Evolutionary conservation across 1,140 invertebrate species (phyloP), one percentile per base, ranked within the genome.

Genomic region (Heliconius hewitsoni): DNA sequence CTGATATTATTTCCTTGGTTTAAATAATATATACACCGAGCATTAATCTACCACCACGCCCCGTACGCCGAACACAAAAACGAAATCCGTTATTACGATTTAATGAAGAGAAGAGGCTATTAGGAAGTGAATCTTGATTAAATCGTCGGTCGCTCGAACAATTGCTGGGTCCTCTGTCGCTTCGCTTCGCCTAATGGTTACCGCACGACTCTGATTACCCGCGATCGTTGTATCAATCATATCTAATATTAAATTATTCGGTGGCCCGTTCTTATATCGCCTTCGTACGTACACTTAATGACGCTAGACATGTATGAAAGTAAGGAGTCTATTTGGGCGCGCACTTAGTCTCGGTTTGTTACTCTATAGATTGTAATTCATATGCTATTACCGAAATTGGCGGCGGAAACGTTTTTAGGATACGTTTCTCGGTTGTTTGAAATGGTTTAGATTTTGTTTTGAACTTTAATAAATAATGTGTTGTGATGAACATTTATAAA

Each of bases 171-270:
- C 84, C 81, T 87, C 89, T 89, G 87, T 85, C 85, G 89, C 85
- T 83, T 84, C 84, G 78, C 78, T 84, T 84, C 86, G 87, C 85
- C 85, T 94, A 93, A 94, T 94, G 87, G 90, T 86, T 85, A 85
- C 85, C 82, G 87, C 92, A 93, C 92, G 91, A 91, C 89, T 94
- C 86, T 91, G 87, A 92, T 93, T 94, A 94, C 88, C 74, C 88
- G 87, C 90, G 93, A 93, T 94, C 90, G 90, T 93, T 91, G 91
- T 93, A 94, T 94, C 93, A 94, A 94, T 94, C 93, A 93, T 93
- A 93, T 92, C 90, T 90, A 87, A 88, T 92, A 94, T 92, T 91
- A 93, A 92, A 94, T 94, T 92, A 94, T 93, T 90, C 91, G 91
- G 92, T 91, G 90, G 91, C 85, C 84, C 86, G 89, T 93, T 91